Percentiles rank a stretch among this genome's conserved stretches.
Conservation (phyloP, 2,113 vertebrate species). For the Albula glossodonta region DNA sequence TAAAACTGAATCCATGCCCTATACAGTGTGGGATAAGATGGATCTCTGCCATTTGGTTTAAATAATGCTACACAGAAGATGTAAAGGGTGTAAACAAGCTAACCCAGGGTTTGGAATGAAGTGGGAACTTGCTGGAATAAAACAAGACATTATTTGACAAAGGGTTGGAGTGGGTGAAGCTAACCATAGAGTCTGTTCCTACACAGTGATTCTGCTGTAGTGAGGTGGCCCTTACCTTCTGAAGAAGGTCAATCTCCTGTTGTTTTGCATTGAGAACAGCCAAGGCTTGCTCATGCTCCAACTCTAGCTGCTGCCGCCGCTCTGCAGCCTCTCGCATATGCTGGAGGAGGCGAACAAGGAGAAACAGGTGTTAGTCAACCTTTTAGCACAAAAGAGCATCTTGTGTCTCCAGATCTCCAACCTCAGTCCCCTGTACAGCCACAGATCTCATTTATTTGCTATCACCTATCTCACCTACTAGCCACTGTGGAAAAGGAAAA, state of each 20-base stretch:
- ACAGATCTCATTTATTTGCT: background rate
- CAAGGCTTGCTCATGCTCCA: conserved; percentile 99
- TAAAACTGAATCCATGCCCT: too few relatives aligned
- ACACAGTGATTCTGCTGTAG: conserved; percentile 26
- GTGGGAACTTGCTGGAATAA: background rate
- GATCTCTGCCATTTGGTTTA: background rate
- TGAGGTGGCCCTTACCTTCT: conserved; percentile 79
- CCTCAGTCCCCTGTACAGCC: conserved; percentile 28
- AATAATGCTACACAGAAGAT: too few relatives aligned
- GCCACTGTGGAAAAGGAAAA: background rate
- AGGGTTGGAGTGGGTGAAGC: background rate
- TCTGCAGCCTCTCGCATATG: conserved; percentile 99
- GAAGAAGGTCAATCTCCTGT: conserved; percentile 97
- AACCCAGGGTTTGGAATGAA: background rate
- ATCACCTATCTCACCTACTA: background rate
- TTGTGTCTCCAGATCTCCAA: conserved; percentile 53
- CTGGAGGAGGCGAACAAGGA: conserved; percentile 68
- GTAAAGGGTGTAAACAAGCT: background rate
- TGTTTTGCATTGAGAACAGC: conserved; percentile 95
- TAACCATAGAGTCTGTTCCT: background rate
- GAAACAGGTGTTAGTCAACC: conserved; percentile 59
- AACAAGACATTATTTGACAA: too few relatives aligned
- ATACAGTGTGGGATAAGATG: too few relatives aligned
- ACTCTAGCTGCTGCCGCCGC: conserved; percentile 95
- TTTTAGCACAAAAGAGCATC: conserved; percentile 39